These are phyloP conservation scores for Crossoptilon crossoptilon DNA, from an alignment of 2,797 vertebrate species.

Conservation along the genomic window DNA sequence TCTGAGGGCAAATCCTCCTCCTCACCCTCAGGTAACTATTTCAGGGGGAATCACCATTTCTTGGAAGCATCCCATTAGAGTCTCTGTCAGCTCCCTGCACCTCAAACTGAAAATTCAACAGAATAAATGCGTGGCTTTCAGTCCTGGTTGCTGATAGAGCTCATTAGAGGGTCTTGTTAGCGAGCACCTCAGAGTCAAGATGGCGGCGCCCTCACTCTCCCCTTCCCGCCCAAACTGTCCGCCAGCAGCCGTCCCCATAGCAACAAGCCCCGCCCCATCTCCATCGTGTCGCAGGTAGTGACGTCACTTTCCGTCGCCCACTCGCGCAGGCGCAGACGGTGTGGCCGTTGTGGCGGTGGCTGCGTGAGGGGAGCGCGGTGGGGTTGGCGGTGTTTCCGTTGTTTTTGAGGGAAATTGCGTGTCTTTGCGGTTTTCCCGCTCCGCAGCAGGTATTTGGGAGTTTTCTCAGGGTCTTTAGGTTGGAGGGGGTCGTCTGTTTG, in stretches of 20 bases:
- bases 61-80: too few species aligned
- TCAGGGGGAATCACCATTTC: too few species aligned
- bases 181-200: not conserved
- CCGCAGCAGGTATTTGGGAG: not conserved
- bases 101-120: too few species aligned
- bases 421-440: accelerated
- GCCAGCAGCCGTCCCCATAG: not conserved
- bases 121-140: too few species aligned
- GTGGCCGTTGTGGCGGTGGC: accelerated
- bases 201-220: not conserved
- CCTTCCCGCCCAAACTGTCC: not conserved
- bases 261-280: not conserved
- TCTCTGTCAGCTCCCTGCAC: too few species aligned
- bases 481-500: not conserved
- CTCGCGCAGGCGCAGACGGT: not conserved
- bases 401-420: too few species aligned
- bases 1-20: too few species aligned
- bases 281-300: not conserved
- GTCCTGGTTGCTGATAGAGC: too few species aligned
- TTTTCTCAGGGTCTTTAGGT: not conserved
- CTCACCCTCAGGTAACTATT: too few species aligned
- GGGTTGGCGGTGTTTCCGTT: accelerated
- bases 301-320: not conserved
- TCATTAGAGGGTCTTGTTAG: too few species aligned
- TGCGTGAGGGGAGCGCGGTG: not conserved